phyloP scores from a whole-genome alignment of 2,888 invertebrate species.

The Drosophila lacicola region DNA sequence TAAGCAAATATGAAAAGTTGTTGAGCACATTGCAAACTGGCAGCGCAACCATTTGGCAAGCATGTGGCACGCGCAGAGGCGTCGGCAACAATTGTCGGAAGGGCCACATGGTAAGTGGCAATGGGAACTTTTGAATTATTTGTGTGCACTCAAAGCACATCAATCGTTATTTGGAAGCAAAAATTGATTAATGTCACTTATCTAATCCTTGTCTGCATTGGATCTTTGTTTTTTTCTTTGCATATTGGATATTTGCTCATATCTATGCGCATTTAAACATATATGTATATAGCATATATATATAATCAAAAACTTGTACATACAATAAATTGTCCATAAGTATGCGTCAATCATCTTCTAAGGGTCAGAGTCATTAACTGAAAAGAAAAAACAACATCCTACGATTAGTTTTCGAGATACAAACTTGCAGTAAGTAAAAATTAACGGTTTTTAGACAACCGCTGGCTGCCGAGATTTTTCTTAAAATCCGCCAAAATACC shows the following conservation, averaged over 20 bases:
- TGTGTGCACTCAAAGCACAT: conserved; percentile 27
- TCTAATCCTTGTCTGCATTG: conserved; percentile 12
- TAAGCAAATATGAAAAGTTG: conserved; percentile 68
- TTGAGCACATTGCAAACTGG: conserved; percentile 24
- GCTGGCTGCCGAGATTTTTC: no score
- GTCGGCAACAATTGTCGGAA: conserved; percentile 4
- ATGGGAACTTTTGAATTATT: conserved; percentile 35
- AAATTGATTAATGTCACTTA: conserved; percentile 31
- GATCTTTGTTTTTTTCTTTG: background rate
- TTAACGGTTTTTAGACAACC: no score
- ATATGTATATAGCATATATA: no score
- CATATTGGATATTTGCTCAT: no score
- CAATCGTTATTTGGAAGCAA: conserved; percentile 36
- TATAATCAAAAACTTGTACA: no score
- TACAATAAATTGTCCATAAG: no score
- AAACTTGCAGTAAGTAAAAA: background rate
- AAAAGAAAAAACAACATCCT: no score
- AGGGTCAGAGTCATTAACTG: no score
- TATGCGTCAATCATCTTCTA: no score
- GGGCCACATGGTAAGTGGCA: conserved; percentile 8
- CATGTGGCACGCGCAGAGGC: conserved; percentile 31
- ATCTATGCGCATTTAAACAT: no score
- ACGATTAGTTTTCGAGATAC: no score
- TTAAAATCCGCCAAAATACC: no score
- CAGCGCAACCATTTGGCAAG: conserved; percentile 22